These are phyloP conservation scores for Drosophila repletoides DNA, from an alignment of 1,140 invertebrate genomes.

Conservation along the genomic window DNA sequence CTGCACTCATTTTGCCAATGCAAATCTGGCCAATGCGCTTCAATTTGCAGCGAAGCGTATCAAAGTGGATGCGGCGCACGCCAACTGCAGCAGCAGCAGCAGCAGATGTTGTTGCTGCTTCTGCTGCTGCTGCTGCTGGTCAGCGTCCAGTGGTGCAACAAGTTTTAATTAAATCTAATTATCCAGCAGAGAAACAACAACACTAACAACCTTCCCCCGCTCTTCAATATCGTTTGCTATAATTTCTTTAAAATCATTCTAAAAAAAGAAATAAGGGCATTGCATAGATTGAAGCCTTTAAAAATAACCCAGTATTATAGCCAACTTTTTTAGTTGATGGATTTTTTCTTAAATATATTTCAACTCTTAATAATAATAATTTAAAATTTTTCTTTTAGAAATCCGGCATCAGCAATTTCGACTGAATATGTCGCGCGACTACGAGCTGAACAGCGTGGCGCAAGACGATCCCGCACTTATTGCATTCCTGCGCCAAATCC, in stretches of 20 bases:
- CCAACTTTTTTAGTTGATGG: neutral
- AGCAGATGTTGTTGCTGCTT: neutral
- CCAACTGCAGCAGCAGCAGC: slow-evolving; percentile 16
- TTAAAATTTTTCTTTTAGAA: slow-evolving; percentile 77
- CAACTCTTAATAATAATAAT: slow-evolving; percentile 6
- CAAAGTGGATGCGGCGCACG: slow-evolving; percentile 56
- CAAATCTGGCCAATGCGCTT: slow-evolving; percentile 69
- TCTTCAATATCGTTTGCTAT: no score
- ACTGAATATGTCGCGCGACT: slow-evolving; percentile 89
- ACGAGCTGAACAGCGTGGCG: slow-evolving; percentile 87
- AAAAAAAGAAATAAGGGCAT: no score
- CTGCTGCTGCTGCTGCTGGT: slow-evolving; percentile 10
- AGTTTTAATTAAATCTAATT: slow-evolving; percentile 77
- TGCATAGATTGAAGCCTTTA: neutral
- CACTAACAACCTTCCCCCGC: no score
- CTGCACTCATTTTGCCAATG: slow-evolving; percentile 53
- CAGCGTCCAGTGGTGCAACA: slow-evolving; percentile 71
- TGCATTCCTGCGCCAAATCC: slow-evolving; percentile 87
- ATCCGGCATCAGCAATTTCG: slow-evolving; percentile 87
- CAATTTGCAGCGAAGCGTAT: slow-evolving; percentile 58
- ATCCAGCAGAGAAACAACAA: slow-evolving; percentile 25
- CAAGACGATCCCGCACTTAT: slow-evolving; percentile 89
- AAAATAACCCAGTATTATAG: no score
- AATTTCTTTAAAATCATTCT: no score
- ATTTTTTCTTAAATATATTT: no score